Evolutionary conservation across 2,797 vertebrate genomes (phyloP).

Genomic region (Crocidura indochinensis): DNA sequence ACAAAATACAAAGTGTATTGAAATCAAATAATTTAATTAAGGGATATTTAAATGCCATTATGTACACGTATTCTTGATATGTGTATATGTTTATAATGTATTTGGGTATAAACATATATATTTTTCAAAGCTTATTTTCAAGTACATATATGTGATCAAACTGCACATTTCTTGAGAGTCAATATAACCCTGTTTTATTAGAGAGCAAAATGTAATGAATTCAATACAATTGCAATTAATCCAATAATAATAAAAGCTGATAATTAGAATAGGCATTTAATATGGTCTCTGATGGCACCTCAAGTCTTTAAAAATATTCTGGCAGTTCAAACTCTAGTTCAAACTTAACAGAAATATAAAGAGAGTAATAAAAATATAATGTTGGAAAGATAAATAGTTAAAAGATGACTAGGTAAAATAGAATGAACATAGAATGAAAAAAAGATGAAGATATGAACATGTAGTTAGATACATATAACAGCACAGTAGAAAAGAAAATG

Average conservation of each 20-base stretch:
- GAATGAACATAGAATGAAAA: background rate
- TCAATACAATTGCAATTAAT: slow-evolving; percentile 11
- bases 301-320: slow-evolving; percentile 45
- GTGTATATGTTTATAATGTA: background rate
- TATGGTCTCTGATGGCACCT: background rate
- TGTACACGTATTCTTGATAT: background rate
- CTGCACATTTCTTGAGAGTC: background rate
- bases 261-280: background rate
- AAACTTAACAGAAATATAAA: slow-evolving; percentile 31
- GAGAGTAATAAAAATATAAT: slow-evolving; percentile 45
- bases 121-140: background rate
- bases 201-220: background rate
- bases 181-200: background rate
- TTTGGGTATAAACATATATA: background rate
- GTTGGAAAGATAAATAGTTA: slow-evolving; percentile 22
- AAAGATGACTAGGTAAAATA: background rate
- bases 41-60: background rate
- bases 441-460: slow-evolving; percentile 14
- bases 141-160: background rate
- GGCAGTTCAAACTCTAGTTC: background rate
- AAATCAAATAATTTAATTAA: slow-evolving; percentile 48
- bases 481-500: slow-evolving; percentile 2
- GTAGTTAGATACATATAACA: slow-evolving; percentile 29
- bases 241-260: slow-evolving; percentile 28
- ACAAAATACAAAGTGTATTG: too few species aligned